phyloP scores from a whole-genome alignment of 2,797 vertebrate species.

The Valencia hispanica region DNA sequence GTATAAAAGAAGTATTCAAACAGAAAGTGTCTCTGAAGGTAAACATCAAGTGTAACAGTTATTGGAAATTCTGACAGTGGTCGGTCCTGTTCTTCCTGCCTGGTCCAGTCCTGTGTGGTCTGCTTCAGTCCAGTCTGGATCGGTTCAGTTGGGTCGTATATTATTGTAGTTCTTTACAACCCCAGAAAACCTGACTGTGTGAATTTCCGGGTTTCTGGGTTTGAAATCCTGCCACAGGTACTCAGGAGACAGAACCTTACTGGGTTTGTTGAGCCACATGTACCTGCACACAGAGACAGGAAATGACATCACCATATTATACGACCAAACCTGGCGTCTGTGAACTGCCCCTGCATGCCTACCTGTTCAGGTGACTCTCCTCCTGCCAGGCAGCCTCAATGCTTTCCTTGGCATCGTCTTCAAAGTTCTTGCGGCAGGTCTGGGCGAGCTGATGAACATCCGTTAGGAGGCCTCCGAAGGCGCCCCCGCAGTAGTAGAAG shows the following conservation, averaged over 20 bases:
- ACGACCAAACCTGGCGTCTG: neutral
- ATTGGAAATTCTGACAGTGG: neutral
- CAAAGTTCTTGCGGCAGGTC: slow-evolving; percentile 71
- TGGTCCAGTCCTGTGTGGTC: neutral
- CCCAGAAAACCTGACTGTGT: slow-evolving; percentile 71
- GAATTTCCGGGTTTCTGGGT: slow-evolving; percentile 55
- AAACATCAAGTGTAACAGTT: neutral
- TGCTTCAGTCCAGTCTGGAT: neutral
- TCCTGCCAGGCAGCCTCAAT: slow-evolving; percentile 84
- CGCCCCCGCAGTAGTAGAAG: slow-evolving; percentile 80
- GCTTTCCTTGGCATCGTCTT: slow-evolving; percentile 69
- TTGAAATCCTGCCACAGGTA: slow-evolving; percentile 81
- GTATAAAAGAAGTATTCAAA: neutral
- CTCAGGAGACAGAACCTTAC: slow-evolving; percentile 83
- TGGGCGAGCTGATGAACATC: slow-evolving; percentile 68
- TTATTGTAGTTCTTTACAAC: slow-evolving; percentile 69
- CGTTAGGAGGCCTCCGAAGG: slow-evolving; percentile 75
- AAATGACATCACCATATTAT: slow-evolving; percentile 4
- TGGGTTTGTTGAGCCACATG: slow-evolving; percentile 81
- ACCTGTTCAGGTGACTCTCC: slow-evolving; percentile 84
- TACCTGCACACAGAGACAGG: slow-evolving; percentile 50
- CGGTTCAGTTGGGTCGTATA: slow-evolving; percentile 51
- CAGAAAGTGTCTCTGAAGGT: neutral
- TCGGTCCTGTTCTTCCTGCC: neutral
- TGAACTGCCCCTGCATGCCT: slow-evolving; percentile 9